A percentile compares a stretch with the other conserved stretches of the same genome.
These are phyloP conservation scores for Strix uralensis DNA, from an alignment of 2,113 vertebrate genomes.

Conservation along the genomic window DNA sequence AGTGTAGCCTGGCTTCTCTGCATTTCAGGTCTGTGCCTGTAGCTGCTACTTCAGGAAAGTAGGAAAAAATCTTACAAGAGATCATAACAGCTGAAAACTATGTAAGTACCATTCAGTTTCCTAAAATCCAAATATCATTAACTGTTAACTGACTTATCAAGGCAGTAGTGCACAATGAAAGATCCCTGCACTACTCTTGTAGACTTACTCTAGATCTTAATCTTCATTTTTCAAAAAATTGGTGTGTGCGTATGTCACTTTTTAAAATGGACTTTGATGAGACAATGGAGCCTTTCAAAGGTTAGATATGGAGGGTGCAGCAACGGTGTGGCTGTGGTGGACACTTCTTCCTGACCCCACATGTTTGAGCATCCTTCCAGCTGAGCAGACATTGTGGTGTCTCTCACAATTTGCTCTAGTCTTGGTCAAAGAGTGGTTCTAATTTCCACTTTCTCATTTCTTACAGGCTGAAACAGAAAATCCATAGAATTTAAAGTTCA, in stretches of 20 bases:
- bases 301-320: background rate
- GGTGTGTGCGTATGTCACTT: background rate
- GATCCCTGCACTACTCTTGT: background rate
- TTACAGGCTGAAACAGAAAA: background rate
- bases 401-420: background rate
- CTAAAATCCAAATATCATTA: background rate
- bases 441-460: background rate
- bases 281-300: background rate
- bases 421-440: background rate
- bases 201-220: background rate
- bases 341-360: background rate
- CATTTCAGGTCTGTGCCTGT: background rate
- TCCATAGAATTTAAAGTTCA: constrained; percentile 5
- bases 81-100: background rate
- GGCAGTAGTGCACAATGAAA: background rate
- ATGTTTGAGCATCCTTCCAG: background rate
- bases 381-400: background rate
- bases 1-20: background rate
- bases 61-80: background rate
- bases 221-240: background rate
- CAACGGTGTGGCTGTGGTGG: background rate
- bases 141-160: background rate
- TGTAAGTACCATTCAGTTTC: background rate
- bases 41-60: background rate
- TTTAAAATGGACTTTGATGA: background rate